These are phyloP conservation scores for Ips nitidus DNA, from an alignment of 1,140 invertebrate species.

Conservation along the genomic window DNA sequence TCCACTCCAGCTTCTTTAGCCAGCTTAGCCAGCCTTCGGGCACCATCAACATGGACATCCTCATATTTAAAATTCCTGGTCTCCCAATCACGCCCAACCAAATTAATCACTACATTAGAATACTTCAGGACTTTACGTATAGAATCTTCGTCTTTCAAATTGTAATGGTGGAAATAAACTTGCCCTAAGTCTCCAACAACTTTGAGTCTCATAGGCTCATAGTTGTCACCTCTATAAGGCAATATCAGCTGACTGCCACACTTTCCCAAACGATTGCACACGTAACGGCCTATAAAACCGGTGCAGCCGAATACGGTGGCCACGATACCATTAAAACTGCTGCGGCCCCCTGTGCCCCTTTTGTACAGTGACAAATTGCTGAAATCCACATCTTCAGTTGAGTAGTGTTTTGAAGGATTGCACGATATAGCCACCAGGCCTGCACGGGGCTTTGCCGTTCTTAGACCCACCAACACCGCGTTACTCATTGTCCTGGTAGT, in stretches of 20 bases:
- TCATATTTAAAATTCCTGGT: slow-evolving; percentile 85
- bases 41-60: slow-evolving; percentile 78
- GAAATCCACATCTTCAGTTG: slow-evolving; percentile 46
- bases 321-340: slow-evolving; percentile 94
- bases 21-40: slow-evolving; percentile 73
- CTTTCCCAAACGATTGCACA: slow-evolving; percentile 88
- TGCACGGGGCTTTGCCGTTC: slow-evolving; percentile 7
- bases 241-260: slow-evolving; percentile 86
- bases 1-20: slow-evolving; percentile 77
- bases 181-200: slow-evolving; percentile 94
- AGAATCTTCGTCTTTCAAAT: slow-evolving; percentile 85
- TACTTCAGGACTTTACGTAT: slow-evolving; percentile 87
- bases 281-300: slow-evolving; percentile 83
- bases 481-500: slow-evolving; percentile 6
- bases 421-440: slow-evolving; percentile 8
- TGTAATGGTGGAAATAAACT: slow-evolving; percentile 85
- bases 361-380: slow-evolving; percentile 67
- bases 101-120: slow-evolving; percentile 97
- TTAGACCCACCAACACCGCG: slow-evolving; percentile 12
- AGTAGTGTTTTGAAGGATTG: slow-evolving; percentile 5
- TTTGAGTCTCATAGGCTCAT: slow-evolving; percentile 75
- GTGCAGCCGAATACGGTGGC: slow-evolving; percentile 94
- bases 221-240: slow-evolving; percentile 87
- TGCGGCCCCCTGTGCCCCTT: slow-evolving; percentile 89
- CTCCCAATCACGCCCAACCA: slow-evolving; percentile 89